These are phyloP conservation scores for Scaptomyza flava DNA, from an alignment of 2,888 invertebrate genomes.

Conservation along the genomic window DNA sequence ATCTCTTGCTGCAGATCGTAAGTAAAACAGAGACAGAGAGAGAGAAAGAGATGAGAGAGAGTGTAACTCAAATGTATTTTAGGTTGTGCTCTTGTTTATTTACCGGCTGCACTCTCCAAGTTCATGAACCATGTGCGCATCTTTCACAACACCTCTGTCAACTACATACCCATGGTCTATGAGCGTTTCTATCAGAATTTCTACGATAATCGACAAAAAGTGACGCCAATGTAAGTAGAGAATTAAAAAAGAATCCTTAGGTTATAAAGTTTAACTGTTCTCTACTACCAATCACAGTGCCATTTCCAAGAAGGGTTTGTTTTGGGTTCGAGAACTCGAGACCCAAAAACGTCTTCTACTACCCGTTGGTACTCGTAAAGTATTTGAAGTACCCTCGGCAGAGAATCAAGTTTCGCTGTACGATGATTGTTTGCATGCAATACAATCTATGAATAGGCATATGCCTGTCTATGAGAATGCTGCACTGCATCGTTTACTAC, in stretches of 20 bases:
- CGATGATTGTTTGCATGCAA: slow-evolving; percentile 80
- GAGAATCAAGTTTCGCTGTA: slow-evolving; percentile 82
- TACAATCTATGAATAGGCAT: slow-evolving; percentile 76
- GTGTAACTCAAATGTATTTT: slow-evolving; percentile 12
- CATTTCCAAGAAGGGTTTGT: slow-evolving; percentile 66
- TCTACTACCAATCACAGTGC: slow-evolving; percentile 25
- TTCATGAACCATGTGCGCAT: slow-evolving; percentile 82
- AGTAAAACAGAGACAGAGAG: slow-evolving; percentile 41
- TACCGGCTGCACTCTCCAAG: slow-evolving; percentile 82
- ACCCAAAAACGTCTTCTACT: slow-evolving; percentile 77
- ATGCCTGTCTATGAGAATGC: slow-evolving; percentile 76
- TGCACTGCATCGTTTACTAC: slow-evolving; percentile 70
- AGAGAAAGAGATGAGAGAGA: not conserved
- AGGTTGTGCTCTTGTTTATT: slow-evolving; percentile 83
- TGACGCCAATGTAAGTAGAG: slow-evolving; percentile 76
- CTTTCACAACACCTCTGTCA: slow-evolving; percentile 83
- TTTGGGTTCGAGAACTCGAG: slow-evolving; percentile 82
- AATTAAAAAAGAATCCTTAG: not conserved
- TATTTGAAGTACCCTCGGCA: slow-evolving; percentile 74
- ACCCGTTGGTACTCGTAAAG: slow-evolving; percentile 81
- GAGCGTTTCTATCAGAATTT: slow-evolving; percentile 82
- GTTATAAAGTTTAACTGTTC: not conserved
- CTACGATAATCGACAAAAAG: slow-evolving; percentile 80
- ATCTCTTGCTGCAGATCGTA: slow-evolving; percentile 83
- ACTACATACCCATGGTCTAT: slow-evolving; percentile 83